These are phyloP conservation scores for Acronicta psi DNA, from an alignment of 2,888 invertebrate genomes.

Conservation along the genomic window DNA sequence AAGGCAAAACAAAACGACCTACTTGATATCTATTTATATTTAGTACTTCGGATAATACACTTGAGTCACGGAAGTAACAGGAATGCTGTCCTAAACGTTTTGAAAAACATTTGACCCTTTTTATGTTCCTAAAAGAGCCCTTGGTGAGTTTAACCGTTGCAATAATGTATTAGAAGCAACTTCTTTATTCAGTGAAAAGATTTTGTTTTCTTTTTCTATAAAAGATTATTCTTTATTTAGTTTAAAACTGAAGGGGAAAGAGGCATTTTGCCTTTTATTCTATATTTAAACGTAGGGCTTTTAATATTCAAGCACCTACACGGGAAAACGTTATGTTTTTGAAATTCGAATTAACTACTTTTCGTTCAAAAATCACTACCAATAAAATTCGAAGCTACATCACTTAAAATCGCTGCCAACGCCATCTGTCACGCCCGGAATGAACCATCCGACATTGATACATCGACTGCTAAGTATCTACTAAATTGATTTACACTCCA, in stretches of 20 bases:
- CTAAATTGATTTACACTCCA: slow-evolving; percentile 40
- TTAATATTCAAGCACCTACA: no score
- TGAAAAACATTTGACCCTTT: slow-evolving; percentile 27
- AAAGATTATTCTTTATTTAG: no score
- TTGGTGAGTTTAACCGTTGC: slow-evolving; percentile 4
- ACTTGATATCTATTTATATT: slow-evolving; percentile 36
- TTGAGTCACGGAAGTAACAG: slow-evolving; percentile 21
- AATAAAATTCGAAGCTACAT: not conserved
- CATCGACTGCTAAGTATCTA: slow-evolving; percentile 30
- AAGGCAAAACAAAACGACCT: no score
- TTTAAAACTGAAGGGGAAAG: no score
- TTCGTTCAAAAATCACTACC: no score
- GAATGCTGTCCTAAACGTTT: slow-evolving; percentile 30
- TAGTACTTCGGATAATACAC: slow-evolving; percentile 18
- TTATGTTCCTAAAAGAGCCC: slow-evolving; percentile 22
- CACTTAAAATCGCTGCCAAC: slow-evolving; percentile 10
- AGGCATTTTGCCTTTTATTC: no score
- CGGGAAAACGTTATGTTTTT: no score
- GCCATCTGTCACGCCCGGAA: slow-evolving; percentile 33
- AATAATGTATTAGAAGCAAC: slow-evolving; percentile 19
- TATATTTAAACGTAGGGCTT: no score
- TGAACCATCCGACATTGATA: slow-evolving; percentile 43
- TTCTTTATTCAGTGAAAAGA: not conserved
- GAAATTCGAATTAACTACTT: no score
- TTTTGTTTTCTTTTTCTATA: no score